Conservation (phyloP, 2,888 invertebrate genomes). For the Coenonympha glycerion region DNA sequence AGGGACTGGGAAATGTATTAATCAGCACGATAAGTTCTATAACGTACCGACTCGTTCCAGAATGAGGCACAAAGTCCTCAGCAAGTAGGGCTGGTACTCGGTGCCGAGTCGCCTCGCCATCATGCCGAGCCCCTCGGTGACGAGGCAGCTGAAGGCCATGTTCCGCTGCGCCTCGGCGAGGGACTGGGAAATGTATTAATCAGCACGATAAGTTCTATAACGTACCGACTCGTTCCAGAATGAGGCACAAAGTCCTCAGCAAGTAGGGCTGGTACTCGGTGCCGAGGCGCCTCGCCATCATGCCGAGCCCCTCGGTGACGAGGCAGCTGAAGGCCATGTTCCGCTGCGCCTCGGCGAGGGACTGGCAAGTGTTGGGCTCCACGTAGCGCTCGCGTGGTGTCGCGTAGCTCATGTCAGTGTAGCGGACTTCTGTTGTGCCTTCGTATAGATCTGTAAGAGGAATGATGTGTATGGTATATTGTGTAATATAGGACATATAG, state of each 20-base stretch:
- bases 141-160: no score
- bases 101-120: no score
- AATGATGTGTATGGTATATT: no score
- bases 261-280: slow-evolving; percentile 76
- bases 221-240: slow-evolving; percentile 37
- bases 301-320: slow-evolving; percentile 81
- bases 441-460: slow-evolving; percentile 56
- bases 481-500: no score
- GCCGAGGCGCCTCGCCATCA: slow-evolving; percentile 74
- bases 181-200: slow-evolving; percentile 36
- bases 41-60: slow-evolving; percentile 2
- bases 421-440: slow-evolving; percentile 56
- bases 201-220: no score
- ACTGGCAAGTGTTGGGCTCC: slow-evolving; percentile 32
- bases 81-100: slow-evolving; percentile 76
- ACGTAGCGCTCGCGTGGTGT: slow-evolving; percentile 22
- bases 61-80: slow-evolving; percentile 80
- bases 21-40: no score
- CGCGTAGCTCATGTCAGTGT: slow-evolving; percentile 57
- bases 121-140: slow-evolving; percentile 80
- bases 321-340: slow-evolving; percentile 82
- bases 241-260: slow-evolving; percentile 79
- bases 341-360: slow-evolving; percentile 68
- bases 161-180: slow-evolving; percentile 70
- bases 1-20: slow-evolving; percentile 44